These are phyloP conservation scores for Lutjanus erythropterus DNA, from an alignment of 2,113 vertebrate species.

Conservation along the genomic window DNA sequence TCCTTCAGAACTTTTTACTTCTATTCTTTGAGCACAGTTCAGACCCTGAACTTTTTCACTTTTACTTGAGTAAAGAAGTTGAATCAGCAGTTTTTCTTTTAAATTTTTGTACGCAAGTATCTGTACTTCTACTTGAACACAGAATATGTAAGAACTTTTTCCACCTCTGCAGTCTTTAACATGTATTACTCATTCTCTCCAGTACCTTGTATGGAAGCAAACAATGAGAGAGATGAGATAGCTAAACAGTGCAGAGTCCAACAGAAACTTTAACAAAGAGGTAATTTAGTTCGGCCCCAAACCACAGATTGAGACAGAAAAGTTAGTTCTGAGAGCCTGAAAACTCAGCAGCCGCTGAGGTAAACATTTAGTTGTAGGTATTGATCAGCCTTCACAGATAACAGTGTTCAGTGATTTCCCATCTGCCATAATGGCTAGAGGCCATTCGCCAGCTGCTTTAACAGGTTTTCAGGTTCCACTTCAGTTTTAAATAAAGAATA, in stretches of 20 bases:
- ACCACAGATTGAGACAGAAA: neutral
- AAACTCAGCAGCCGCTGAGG: neutral
- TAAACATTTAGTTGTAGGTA: constrained; percentile 25
- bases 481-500: constrained; percentile 22
- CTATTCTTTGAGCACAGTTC: no score
- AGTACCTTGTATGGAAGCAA: no score
- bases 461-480: constrained; percentile 34
- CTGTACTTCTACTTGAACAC: no score
- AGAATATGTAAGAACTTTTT: no score
- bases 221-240: neutral
- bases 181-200: no score
- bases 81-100: no score
- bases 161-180: no score
- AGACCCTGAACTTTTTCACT: no score
- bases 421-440: constrained; percentile 15
- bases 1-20: no score
- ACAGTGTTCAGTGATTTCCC: constrained; percentile 27
- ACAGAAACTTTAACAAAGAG: neutral
- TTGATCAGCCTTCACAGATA: constrained; percentile 34
- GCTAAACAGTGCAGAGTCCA: neutral
- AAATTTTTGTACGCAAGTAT: no score
- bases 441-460: constrained; percentile 27
- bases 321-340: neutral
- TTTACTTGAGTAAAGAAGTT: no score
- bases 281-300: neutral